These are phyloP conservation scores for Agriopis marginaria DNA, from an alignment of 2,888 invertebrate species.

Conservation along the genomic window DNA sequence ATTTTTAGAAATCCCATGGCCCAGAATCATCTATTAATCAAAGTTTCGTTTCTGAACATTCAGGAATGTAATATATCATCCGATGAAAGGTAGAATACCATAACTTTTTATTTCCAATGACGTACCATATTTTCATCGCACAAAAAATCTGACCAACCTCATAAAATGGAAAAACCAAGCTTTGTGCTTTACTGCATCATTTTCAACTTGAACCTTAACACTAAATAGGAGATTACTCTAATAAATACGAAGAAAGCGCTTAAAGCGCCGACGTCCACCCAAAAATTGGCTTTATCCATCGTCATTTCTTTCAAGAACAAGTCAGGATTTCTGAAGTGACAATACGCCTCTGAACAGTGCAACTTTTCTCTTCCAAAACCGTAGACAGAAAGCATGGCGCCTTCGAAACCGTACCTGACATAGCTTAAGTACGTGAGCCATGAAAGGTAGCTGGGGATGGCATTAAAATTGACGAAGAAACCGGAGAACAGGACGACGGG, in stretches of 20 bases:
- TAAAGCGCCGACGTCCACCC: slow-evolving; percentile 94
- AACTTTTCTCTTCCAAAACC: slow-evolving; percentile 93
- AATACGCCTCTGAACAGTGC: slow-evolving; percentile 93
- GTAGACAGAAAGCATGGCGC: slow-evolving; percentile 96
- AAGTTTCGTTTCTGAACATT: not conserved
- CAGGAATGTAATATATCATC: too few species aligned
- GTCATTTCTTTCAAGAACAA: slow-evolving; percentile 95
- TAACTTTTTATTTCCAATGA: slow-evolving; percentile 16
- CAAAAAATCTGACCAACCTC: slow-evolving; percentile 42
- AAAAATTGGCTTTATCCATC: slow-evolving; percentile 92
- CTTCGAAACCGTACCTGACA: slow-evolving; percentile 96
- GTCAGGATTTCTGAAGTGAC: slow-evolving; percentile 93
- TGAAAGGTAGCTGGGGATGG: slow-evolving; percentile 94
- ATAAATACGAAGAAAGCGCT: slow-evolving; percentile 92
- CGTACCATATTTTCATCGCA: slow-evolving; percentile 9
- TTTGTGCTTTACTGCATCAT: slow-evolving; percentile 82
- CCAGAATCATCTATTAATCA: not conserved
- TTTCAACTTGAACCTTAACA: slow-evolving; percentile 92
- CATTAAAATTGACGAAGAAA: slow-evolving; percentile 97
- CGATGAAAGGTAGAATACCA: too few species aligned
- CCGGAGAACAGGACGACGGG: slow-evolving; percentile 97
- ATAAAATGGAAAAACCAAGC: slow-evolving; percentile 48
- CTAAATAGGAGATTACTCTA: slow-evolving; percentile 92
- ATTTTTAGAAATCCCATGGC: not conserved
- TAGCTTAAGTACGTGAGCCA: slow-evolving; percentile 97